phyloP scores from a whole-genome alignment of 2,113 vertebrate genomes.

The Sylvietta virens region DNA sequence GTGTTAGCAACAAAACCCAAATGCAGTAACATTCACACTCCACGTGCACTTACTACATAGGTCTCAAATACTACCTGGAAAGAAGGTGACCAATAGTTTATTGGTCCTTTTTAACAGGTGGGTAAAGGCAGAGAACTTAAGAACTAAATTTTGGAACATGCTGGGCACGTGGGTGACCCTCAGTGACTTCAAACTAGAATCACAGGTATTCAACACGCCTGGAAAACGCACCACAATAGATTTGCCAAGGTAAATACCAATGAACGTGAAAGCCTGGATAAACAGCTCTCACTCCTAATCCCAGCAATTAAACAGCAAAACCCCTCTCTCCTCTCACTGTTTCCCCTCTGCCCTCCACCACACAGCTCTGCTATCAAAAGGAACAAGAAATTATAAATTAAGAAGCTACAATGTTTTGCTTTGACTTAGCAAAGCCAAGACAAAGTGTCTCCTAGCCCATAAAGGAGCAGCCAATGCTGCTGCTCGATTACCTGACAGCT shows the following conservation, averaged over 20 bases:
- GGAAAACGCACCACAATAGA: background rate
- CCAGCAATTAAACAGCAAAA: background rate
- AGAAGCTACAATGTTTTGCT: background rate
- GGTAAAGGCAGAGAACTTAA: background rate
- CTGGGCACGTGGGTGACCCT: background rate
- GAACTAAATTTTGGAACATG: background rate
- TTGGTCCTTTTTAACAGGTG: background rate
- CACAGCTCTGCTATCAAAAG: background rate
- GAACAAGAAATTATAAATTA: background rate
- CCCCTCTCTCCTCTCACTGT: background rate
- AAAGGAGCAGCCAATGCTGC: background rate
- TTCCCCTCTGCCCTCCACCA: background rate
- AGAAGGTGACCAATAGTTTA: background rate
- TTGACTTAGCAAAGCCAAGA: background rate
- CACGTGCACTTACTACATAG: background rate
- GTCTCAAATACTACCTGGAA: background rate
- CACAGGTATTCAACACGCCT: background rate
- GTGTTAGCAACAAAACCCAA: background rate
- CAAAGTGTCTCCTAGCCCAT: background rate
- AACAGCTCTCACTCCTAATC: background rate
- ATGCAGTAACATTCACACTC: background rate
- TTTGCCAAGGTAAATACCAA: background rate
- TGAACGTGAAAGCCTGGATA: background rate
- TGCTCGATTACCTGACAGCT: constrained; percentile 87
- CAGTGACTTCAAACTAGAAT: background rate